Evolutionary conservation across 1,140 invertebrate species (phyloP).

Genomic region (Diorhabda carinulata): DNA sequence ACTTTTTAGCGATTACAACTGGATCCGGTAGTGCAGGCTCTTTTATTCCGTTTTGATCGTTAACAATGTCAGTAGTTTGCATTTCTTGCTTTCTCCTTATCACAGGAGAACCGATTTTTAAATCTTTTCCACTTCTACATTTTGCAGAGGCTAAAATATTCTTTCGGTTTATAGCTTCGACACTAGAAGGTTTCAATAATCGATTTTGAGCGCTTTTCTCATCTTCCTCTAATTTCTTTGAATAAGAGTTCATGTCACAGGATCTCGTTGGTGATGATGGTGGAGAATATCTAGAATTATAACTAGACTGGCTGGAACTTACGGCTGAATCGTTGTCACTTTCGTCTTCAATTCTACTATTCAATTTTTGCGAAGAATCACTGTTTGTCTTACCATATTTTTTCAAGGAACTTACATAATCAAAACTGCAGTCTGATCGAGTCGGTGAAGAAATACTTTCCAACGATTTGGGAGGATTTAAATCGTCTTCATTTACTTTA

Average conservation of each 20-base stretch:
- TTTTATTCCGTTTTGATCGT: background rate
- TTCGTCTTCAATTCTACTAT: constrained; percentile 56
- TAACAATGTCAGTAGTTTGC: constrained; percentile 6
- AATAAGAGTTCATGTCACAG: constrained; percentile 25
- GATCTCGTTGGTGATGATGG: constrained; percentile 48
- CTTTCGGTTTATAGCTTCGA: constrained; percentile 78
- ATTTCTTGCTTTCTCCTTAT: constrained; percentile 59
- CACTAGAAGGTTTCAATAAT: constrained; percentile 70
- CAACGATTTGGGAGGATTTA: constrained; percentile 54
- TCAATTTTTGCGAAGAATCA: constrained; percentile 15
- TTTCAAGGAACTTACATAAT: constrained; percentile 46
- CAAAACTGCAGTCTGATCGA: constrained; percentile 53
- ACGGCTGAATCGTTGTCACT: constrained; percentile 85
- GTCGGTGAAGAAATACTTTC: constrained; percentile 60
- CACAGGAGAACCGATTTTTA: constrained; percentile 62
- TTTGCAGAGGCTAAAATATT: constrained; percentile 84
- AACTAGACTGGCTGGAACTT: constrained; percentile 68
- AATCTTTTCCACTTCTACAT: constrained; percentile 71
- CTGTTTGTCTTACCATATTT: constrained; percentile 18
- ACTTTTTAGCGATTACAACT: background rate
- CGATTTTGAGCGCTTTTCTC: constrained; percentile 51
- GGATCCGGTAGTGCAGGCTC: background rate
- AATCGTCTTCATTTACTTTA: constrained; percentile 25
- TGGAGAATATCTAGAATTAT: constrained; percentile 69
- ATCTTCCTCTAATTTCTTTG: constrained; percentile 59